These are phyloP conservation scores for Cosmorhoe ocellata DNA, from an alignment of 2,888 invertebrate species.

Conservation along the genomic window DNA sequence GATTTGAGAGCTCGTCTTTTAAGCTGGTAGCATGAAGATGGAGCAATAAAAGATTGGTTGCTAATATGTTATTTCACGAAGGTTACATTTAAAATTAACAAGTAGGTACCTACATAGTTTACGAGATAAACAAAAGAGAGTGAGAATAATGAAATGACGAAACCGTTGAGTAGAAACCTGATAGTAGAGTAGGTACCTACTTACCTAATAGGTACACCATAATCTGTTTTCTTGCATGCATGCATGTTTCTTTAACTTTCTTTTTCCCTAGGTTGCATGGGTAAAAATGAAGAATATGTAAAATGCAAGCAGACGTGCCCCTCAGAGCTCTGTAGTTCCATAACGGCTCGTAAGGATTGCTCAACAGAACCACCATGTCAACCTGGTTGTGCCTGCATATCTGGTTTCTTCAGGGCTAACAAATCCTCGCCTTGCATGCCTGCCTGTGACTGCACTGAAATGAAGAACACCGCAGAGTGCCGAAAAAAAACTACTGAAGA, in stretches of 20 bases:
- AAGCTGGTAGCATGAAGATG: too few relatives aligned
- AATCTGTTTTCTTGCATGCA: too few relatives aligned
- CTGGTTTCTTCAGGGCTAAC: constrained; percentile 33
- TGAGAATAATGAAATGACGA: too few relatives aligned
- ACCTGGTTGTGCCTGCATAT: constrained; percentile 40
- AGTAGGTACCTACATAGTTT: too few relatives aligned
- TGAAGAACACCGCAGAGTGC: background rate
- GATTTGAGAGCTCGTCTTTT: too few relatives aligned
- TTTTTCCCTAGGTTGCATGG: constrained; percentile 11
- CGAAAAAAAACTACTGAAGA: background rate
- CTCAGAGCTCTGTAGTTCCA: constrained; percentile 38
- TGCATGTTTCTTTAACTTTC: background rate
- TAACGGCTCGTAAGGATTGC: constrained; percentile 36
- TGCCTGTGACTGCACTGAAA: constrained; percentile 1
- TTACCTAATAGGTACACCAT: too few relatives aligned
- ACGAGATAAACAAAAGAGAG: too few relatives aligned
- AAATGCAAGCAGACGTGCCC: constrained; percentile 39
- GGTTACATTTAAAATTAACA: too few relatives aligned
- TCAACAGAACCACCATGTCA: constrained; percentile 20
- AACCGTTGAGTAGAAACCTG: too few relatives aligned
- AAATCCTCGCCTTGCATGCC: background rate
- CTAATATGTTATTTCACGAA: too few relatives aligned
- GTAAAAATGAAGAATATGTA: constrained; percentile 36
- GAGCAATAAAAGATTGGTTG: too few relatives aligned
- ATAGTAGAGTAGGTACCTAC: too few relatives aligned